These are phyloP conservation scores for Lochmaea crataegi DNA, from an alignment of 2,888 invertebrate genomes.

Conservation along the genomic window DNA sequence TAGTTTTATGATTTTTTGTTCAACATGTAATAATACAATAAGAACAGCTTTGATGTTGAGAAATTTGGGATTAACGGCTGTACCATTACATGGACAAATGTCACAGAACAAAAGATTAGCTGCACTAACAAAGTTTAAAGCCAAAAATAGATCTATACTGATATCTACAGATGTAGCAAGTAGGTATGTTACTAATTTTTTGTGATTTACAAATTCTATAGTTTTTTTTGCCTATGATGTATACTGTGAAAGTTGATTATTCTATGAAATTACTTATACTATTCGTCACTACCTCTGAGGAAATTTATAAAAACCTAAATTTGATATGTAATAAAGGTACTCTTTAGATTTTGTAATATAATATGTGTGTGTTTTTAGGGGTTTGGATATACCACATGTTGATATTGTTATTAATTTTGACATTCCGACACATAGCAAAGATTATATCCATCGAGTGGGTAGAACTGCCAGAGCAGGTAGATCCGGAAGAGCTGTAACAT, in stretches of 20 bases:
- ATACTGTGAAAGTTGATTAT: slow-evolving; percentile 43
- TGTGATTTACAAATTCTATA: too few species aligned
- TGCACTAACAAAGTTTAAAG: slow-evolving; percentile 95
- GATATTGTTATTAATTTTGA: slow-evolving; percentile 98
- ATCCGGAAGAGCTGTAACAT: slow-evolving; percentile 93
- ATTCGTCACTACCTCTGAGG: slow-evolving; percentile 61
- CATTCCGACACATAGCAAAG: slow-evolving; percentile 98
- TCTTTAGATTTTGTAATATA: slow-evolving; percentile 1
- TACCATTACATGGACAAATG: slow-evolving; percentile 99
- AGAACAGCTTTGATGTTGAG: slow-evolving; percentile 89
- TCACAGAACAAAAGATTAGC: slow-evolving; percentile 96
- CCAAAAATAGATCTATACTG: slow-evolving; percentile 91
- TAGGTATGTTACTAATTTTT: slow-evolving; percentile 69
- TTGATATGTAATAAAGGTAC: neutral
- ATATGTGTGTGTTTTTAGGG: slow-evolving; percentile 69
- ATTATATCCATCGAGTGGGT: slow-evolving; percentile 98
- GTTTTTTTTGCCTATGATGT: slow-evolving; percentile 45
- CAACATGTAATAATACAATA: slow-evolving; percentile 93
- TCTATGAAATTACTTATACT: slow-evolving; percentile 31
- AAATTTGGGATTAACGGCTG: slow-evolving; percentile 91
- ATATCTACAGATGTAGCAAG: slow-evolving; percentile 99
- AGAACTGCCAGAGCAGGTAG: slow-evolving; percentile 96
- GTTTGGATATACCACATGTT: slow-evolving; percentile 98
- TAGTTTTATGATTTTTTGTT: slow-evolving; percentile 96
- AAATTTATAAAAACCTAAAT: neutral